These are phyloP conservation scores for Littorina saxatilis DNA, from an alignment of 1,140 invertebrate species.

Conservation along the genomic window DNA sequence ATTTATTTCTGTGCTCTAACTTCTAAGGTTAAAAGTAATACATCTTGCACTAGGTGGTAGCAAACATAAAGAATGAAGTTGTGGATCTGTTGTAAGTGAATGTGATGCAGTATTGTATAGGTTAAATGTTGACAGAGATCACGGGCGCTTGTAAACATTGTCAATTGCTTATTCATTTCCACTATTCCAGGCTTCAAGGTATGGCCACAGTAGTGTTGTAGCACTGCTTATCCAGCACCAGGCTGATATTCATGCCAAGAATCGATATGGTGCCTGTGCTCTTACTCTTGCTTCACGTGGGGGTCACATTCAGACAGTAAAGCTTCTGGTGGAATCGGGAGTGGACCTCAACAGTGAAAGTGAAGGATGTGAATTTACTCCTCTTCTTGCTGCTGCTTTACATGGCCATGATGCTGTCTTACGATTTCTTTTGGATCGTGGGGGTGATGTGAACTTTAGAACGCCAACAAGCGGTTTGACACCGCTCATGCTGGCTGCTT, in stretches of 20 bases:
- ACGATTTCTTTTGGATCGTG: conserved; percentile 69
- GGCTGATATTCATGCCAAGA: conserved; percentile 69
- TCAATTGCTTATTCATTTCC: no score
- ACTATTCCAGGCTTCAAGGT: conserved; percentile 47
- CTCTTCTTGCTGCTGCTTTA: conserved; percentile 71
- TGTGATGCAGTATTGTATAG: no score
- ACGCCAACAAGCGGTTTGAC: conserved; percentile 69
- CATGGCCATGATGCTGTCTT: conserved; percentile 74
- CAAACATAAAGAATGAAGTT: no score
- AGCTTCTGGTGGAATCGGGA: conserved; percentile 69
- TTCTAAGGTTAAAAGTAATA: no score
- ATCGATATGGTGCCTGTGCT: conserved; percentile 65
- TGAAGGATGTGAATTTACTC: conserved; percentile 70
- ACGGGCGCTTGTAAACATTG: no score
- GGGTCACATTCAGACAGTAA: conserved; percentile 71
- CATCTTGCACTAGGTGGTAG: no score
- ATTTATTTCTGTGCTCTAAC: no score
- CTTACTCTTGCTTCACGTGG: conserved; percentile 72
- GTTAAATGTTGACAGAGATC: no score
- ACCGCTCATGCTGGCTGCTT: conserved; percentile 73
- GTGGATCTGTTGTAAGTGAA: no score
- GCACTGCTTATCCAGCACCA: conserved; percentile 70
- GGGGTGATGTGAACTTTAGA: conserved; percentile 72
- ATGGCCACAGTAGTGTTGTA: conserved; percentile 72
- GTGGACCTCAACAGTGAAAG: conserved; percentile 64